Percentiles rank a stretch among this genome's conserved stretches.
Evolutionary conservation across 92 coral and sea anemone species (phyloP).

Genomic region (Galaxea fascicularis): DNA sequence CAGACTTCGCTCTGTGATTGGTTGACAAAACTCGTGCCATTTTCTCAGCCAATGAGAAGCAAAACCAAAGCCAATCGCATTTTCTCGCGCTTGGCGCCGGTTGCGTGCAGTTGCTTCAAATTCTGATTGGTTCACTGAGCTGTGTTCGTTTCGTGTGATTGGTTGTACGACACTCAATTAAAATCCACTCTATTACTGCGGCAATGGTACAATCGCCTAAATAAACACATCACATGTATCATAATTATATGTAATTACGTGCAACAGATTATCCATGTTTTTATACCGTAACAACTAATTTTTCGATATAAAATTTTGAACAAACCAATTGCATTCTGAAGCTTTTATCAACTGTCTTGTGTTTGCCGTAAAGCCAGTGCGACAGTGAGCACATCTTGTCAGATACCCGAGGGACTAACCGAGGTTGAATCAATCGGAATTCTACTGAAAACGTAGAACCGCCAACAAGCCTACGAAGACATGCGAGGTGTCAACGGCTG

Average conservation of each 20-base stretch:
- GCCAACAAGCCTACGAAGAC: too few species aligned
- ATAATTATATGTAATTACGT: background rate
- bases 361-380: too few species aligned
- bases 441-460: too few species aligned
- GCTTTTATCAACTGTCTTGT: background rate
- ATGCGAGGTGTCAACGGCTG: too few species aligned
- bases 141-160: too few species aligned
- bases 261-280: background rate
- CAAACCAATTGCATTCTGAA: background rate
- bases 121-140: too few species aligned
- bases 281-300: background rate
- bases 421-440: too few species aligned
- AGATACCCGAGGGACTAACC: too few species aligned
- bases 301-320: background rate
- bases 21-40: too few species aligned
- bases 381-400: too few species aligned
- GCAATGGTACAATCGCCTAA: background rate
- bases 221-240: background rate
- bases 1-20: too few species aligned
- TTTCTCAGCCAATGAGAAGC: too few species aligned
- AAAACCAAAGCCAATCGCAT: background rate
- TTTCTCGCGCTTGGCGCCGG: slow-evolving; percentile 22
- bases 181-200: background rate
- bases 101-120: background rate
- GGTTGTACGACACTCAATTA: background rate